Evolutionary conservation across 2,888 invertebrate genomes (phyloP).

Genomic region (Dolichopus griseipennis): DNA sequence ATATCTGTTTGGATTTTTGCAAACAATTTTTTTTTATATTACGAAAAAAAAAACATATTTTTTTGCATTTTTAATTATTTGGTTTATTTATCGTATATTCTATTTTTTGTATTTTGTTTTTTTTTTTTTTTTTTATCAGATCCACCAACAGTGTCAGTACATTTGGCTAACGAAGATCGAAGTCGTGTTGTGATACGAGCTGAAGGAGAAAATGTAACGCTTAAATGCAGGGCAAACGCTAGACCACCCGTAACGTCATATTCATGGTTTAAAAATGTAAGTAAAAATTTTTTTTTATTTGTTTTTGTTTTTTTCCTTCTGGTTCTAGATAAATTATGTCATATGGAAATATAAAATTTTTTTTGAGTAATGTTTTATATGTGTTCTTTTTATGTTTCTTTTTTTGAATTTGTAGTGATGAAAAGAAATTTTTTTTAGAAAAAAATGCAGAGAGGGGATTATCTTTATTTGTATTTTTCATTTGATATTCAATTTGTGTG

Average conservation of each 20-base stretch:
- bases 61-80: not conserved
- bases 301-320: not conserved
- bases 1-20: no score
- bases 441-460: no score
- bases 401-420: no score
- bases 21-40: no score
- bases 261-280: slow-evolving; percentile 75
- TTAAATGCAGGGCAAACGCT: slow-evolving; percentile 69
- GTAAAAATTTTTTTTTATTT: slow-evolving; percentile 31
- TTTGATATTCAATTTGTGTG: no score
- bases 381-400: no score
- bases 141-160: slow-evolving; percentile 66
- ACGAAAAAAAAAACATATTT: no score
- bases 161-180: slow-evolving; percentile 56
- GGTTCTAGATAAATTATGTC: not conserved
- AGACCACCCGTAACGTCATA: slow-evolving; percentile 65
- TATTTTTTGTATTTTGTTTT: not conserved
- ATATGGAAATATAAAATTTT: no score
- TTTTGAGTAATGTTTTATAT: no score
- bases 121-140: slow-evolving; percentile 48
- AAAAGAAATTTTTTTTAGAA: no score
- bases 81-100: not conserved
- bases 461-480: no score
- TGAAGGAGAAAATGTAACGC: slow-evolving; percentile 69
- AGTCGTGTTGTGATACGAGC: slow-evolving; percentile 48